phyloP scores from a whole-genome alignment of 2,113 vertebrate species.

The Oreochromis spilurus region DNA sequence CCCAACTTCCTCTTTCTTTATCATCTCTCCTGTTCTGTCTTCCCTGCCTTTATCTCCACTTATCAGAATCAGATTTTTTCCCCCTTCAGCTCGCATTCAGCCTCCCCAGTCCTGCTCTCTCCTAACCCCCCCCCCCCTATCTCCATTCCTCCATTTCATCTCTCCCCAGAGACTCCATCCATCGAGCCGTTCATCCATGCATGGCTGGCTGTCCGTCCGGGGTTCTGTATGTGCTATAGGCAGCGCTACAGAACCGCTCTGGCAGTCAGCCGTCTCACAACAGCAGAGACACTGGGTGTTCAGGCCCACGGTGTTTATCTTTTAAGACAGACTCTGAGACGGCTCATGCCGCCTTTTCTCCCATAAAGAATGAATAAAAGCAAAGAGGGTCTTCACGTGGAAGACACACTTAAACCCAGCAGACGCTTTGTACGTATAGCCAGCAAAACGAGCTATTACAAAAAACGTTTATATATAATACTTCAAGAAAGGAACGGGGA shows the following conservation, averaged over 20 bases:
- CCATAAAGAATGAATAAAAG: neutral
- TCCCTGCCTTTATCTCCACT: neutral
- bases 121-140: neutral
- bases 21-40: neutral
- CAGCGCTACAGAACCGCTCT: slow-evolving; percentile 44
- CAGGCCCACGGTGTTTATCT: slow-evolving; percentile 56
- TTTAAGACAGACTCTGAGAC: slow-evolving; percentile 6
- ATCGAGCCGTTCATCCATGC: slow-evolving; percentile 57
- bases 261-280: slow-evolving; percentile 48
- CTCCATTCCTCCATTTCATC: slow-evolving; percentile 50
- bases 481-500: neutral
- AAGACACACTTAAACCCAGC: neutral
- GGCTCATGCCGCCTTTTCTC: neutral
- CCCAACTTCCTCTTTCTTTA: neutral
- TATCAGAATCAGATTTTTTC: neutral
- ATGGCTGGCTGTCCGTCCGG: slow-evolving; percentile 42
- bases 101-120: neutral
- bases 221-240: slow-evolving; percentile 53
- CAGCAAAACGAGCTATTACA: neutral
- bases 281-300: slow-evolving; percentile 26
- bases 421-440: neutral
- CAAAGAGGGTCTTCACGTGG: neutral
- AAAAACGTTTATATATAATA: neutral
- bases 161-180: slow-evolving; percentile 58
- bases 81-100: neutral